phyloP scores from a whole-genome alignment of 2,113 vertebrate genomes.

The Paedocypris sp. region DNA sequence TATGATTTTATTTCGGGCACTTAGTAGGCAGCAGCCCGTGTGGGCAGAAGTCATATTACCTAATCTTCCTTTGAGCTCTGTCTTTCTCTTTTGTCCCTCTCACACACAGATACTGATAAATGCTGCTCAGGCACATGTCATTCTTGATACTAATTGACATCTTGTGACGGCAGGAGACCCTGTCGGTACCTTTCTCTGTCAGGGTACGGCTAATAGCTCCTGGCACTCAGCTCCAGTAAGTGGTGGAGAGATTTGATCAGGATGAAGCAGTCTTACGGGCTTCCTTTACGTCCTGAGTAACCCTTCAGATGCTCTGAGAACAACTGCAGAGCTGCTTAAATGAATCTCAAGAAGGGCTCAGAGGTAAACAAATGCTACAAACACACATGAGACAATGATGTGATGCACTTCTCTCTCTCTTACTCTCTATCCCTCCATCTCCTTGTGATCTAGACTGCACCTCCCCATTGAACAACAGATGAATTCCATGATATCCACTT shows the following conservation, averaged over 20 bases:
- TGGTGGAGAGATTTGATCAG: conserved; percentile 27
- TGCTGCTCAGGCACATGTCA: conserved; percentile 13
- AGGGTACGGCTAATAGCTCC: conserved; percentile 10
- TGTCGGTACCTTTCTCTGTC: background rate
- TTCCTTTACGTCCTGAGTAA: background rate
- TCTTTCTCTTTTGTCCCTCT: background rate
- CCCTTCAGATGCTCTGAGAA: background rate
- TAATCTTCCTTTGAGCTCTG: background rate
- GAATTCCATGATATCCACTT: conserved; percentile 1
- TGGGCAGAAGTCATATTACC: background rate
- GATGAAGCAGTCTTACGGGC: background rate
- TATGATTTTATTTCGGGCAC: background rate
- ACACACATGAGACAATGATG: background rate
- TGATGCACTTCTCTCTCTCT: background rate
- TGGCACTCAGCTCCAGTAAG: conserved; percentile 23
- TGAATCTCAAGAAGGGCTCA: background rate
- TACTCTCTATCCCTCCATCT: background rate
- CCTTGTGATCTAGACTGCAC: too few relatives aligned
- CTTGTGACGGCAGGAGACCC: background rate
- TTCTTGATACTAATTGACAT: conserved; percentile 25
- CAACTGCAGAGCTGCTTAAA: background rate
- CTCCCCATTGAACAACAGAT: background rate
- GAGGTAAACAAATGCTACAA: background rate
- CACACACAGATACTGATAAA: background rate
- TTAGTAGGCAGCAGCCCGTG: background rate